Evolutionary conservation across 2,888 invertebrate species (phyloP).

Genomic region (Deroplatys truncata): DNA sequence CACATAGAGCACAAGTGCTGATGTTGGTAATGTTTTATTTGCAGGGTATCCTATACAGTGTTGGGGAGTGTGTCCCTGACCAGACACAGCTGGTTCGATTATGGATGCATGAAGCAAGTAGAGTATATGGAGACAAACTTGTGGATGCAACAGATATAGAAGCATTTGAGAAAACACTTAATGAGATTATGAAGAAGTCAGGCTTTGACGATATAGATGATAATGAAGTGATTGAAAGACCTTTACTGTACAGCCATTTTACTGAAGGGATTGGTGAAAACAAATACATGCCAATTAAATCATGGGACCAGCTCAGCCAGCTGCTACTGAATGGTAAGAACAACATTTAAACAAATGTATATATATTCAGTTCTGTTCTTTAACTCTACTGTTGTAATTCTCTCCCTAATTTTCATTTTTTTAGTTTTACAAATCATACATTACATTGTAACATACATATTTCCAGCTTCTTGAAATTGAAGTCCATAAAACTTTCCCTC

Average conservation of each 20-base stretch:
- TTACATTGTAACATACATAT: no score
- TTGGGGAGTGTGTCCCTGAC: conserved; percentile 67
- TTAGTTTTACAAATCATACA: background rate
- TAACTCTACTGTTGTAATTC: background rate
- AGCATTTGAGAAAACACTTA: conserved; percentile 64
- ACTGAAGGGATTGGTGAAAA: conserved; percentile 87
- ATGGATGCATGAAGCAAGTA: conserved; percentile 85
- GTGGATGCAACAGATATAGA: conserved; percentile 76
- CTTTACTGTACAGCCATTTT: conserved; percentile 89
- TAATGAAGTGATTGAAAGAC: conserved; percentile 62
- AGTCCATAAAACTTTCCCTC: no score
- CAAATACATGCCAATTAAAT: conserved; percentile 77
- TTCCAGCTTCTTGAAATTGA: no score
- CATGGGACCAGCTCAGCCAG: conserved; percentile 66
- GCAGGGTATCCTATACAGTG: conserved; percentile 81
- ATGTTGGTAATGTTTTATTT: conserved; percentile 22
- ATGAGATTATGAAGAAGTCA: conserved; percentile 74
- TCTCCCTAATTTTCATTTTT: background rate
- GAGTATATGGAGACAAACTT: conserved; percentile 90
- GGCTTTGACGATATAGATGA: conserved; percentile 64
- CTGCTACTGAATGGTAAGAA: conserved; percentile 52
- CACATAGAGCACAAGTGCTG: no score
- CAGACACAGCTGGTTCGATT: conserved; percentile 70
- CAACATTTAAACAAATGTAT: background rate
- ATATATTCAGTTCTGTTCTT: background rate